Conservation (phyloP, 1,140 invertebrate species). For the Diorhabda carinulata region DNA sequence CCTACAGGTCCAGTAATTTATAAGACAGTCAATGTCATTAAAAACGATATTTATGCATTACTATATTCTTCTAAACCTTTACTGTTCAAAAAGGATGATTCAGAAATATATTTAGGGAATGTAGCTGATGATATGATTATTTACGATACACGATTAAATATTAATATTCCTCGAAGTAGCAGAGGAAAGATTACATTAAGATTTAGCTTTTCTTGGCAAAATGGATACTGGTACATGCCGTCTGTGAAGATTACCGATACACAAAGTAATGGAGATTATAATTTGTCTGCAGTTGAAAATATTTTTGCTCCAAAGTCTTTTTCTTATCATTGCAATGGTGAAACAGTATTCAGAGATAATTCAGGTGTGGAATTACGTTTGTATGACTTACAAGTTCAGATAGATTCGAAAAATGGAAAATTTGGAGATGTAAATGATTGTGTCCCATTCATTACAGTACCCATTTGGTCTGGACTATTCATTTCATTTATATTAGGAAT, state of each 20-base stretch:
- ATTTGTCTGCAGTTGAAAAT: conserved; percentile 33
- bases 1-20: conserved; percentile 33
- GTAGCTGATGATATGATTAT: conserved; percentile 26
- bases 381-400: conserved; percentile 50
- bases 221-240: conserved; percentile 42
- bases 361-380: conserved; percentile 41
- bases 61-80: conserved; percentile 39
- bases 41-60: conserved; percentile 30
- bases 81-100: conserved; percentile 30
- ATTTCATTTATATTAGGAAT: conserved; percentile 61
- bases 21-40: conserved; percentile 25
- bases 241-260: conserved; percentile 32
- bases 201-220: conserved; percentile 38
- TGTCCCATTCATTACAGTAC: conserved; percentile 71
- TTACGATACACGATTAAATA: conserved; percentile 31
- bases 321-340: conserved; percentile 53
- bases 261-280: conserved; percentile 22
- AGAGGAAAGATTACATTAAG: conserved; percentile 37
- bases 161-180: conserved; percentile 30
- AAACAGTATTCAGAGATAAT: conserved; percentile 41
- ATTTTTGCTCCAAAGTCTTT: conserved; percentile 50
- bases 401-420: conserved; percentile 41
- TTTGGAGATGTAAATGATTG: conserved; percentile 67
- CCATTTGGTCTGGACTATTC: conserved; percentile 75
- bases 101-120: conserved; percentile 26